Conservation (phyloP, 2,797 vertebrate species). For the Mareca strepera region DNA sequence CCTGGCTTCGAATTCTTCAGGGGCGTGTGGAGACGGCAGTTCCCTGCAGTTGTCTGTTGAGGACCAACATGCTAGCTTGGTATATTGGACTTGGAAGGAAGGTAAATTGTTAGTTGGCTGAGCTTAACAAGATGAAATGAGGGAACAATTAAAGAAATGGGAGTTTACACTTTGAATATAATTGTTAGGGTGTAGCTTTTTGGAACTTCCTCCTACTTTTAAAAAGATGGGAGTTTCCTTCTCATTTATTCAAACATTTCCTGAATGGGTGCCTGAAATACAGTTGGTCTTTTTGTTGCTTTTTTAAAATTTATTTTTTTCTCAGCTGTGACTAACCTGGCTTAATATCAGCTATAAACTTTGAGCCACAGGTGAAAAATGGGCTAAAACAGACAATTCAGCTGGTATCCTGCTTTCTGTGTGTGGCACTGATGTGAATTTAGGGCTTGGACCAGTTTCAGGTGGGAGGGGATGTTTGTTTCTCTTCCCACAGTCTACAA, state of each 20-base stretch:
- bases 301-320: too few species aligned
- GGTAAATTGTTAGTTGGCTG: not conserved
- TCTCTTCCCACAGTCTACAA: not conserved
- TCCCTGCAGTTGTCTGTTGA: not conserved
- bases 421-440: not conserved
- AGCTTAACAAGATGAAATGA: conserved; percentile 17
- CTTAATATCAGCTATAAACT: conserved; percentile 43
- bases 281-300: not conserved
- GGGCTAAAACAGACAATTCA: not conserved
- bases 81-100: not conserved
- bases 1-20: not conserved
- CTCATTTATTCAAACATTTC: conserved; percentile 43
- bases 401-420: conserved; percentile 17
- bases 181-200: conserved; percentile 38
- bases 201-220: conserved; percentile 30
- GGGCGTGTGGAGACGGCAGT: not conserved
- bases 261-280: conserved; percentile 29
- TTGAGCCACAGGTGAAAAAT: conserved; percentile 26
- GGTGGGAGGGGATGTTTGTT: not conserved
- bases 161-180: conserved; percentile 29
- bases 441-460: not conserved
- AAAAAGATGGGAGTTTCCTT: conserved; percentile 43
- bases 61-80: not conserved
- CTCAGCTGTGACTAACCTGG: conserved; percentile 43
- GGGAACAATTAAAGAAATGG: conserved; percentile 20